Evolutionary conservation across 2,888 invertebrate genomes (phyloP).

Genomic region (Rhingia campestris): DNA sequence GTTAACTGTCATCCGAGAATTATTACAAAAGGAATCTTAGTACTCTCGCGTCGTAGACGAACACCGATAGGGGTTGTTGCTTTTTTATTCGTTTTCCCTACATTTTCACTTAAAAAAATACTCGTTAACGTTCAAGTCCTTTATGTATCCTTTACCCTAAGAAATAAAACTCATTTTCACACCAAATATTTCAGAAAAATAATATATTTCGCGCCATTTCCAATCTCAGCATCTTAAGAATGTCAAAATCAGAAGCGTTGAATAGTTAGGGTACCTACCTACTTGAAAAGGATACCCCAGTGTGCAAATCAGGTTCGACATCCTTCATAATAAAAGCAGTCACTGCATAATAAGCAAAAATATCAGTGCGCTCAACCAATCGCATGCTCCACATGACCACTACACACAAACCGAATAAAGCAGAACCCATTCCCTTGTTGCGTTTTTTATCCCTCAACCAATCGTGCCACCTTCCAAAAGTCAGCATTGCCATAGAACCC

Average conservation of each 20-base stretch:
- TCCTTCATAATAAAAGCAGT: neutral
- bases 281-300: slow-evolving; percentile 21
- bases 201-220: slow-evolving; percentile 58
- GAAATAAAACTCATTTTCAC: slow-evolving; percentile 11
- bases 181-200: slow-evolving; percentile 12
- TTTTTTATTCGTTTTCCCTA: slow-evolving; percentile 2
- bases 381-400: slow-evolving; percentile 60
- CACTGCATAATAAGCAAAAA: slow-evolving; percentile 12
- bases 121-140: neutral
- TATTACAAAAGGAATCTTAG: slow-evolving; percentile 3
- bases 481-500: slow-evolving; percentile 51
- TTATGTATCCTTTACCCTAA: slow-evolving; percentile 8
- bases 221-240: slow-evolving; percentile 5
- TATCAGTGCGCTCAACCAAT: slow-evolving; percentile 53
- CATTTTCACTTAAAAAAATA: slow-evolving; percentile 34
- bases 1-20: slow-evolving; percentile 24
- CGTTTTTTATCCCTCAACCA: slow-evolving; percentile 55
- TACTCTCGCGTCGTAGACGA: neutral
- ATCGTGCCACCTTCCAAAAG: slow-evolving; percentile 47
- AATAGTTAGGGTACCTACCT: neutral
- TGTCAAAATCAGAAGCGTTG: neutral
- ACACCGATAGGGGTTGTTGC: slow-evolving; percentile 10
- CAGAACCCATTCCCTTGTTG: slow-evolving; percentile 38
- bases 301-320: slow-evolving; percentile 60
- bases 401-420: slow-evolving; percentile 1